A percentile compares a stretch with the other conserved stretches of the same genome.
phyloP scores from a whole-genome alignment of 1,140 invertebrate species.

The Popillia japonica region DNA sequence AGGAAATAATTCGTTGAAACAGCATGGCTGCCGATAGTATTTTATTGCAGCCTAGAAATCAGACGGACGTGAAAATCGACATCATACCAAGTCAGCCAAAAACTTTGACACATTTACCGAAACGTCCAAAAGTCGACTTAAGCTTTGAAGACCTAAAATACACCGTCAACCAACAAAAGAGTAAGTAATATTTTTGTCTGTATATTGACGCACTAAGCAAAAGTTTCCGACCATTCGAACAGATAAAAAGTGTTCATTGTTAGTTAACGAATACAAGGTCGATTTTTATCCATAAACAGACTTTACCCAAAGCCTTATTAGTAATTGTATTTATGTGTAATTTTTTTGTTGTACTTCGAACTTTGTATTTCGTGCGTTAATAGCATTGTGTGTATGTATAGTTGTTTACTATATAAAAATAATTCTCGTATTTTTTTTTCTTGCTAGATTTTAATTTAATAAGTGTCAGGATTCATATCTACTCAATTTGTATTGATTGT shows the following conservation, averaged over 20 bases:
- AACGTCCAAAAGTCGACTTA: slow-evolving; percentile 86
- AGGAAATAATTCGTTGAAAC: slow-evolving; percentile 23
- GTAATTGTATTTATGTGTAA: not conserved
- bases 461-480: not conserved
- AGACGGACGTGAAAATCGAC: slow-evolving; percentile 64
- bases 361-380: not conserved
- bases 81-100: slow-evolving; percentile 75
- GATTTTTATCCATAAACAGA: not conserved
- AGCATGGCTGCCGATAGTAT: slow-evolving; percentile 61
- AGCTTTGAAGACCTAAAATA: slow-evolving; percentile 87
- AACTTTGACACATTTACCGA: slow-evolving; percentile 82
- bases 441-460: not conserved
- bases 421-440: not conserved
- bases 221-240: not conserved
- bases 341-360: not conserved
- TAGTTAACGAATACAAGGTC: slow-evolving; percentile 8
- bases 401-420: not conserved
- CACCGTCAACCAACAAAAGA: slow-evolving; percentile 81
- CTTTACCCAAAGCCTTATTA: slow-evolving; percentile 14
- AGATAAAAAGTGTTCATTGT: not conserved
- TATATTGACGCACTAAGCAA: not conserved
- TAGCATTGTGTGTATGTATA: not conserved
- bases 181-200: slow-evolving; percentile 68
- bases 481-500: too few species aligned
- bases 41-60: slow-evolving; percentile 61